Evolutionary conservation across 1,140 invertebrate genomes (phyloP), one percentile per base, ranked within the genome.

Genomic region (Rhynchophorus ferrugineus): DNA sequence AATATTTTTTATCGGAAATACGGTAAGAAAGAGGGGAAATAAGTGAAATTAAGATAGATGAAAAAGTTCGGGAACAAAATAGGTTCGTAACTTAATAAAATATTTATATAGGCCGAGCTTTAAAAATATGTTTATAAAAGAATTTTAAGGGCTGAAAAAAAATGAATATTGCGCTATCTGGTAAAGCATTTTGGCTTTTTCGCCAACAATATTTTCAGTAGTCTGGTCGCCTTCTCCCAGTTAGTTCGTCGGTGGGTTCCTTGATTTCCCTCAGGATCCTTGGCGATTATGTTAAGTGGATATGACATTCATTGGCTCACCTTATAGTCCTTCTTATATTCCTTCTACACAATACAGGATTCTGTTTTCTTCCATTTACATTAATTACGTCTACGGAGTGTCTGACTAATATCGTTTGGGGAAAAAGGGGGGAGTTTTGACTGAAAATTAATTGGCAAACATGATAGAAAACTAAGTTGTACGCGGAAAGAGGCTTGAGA

Each of bases 281-380:
- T 53, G 56, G 59, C 65, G 63, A 67, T 67, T 67, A 65, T 65
- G 63, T 65, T 67, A 65, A 67, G 63, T 64, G 63, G 65, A 65
- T 65, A 67, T 65, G 63, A 65, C 63, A 61, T 65, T 67, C 65
- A 61, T 65, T 63, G 62, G 57, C 56, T 59, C 56, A 54, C 45
- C 39, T 48, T 38, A 38, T 13, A 33, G 38, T 42, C n/a, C n/a
- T n/a, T 41, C 22, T 29, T 42, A 13, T 49, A 34, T 42, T 41
- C 37, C 37, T 36, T 13, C 37, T 49, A 38, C 37, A 21, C 35
- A 47, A 47, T 35, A 47, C 33, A n/a, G 20, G 45, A 17, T 47
- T 29, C 17, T 29, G 11, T 29, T 29, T 29, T 29, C 24, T 29
- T 29, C 11, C 24, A 29, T 29, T 29, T 29, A 11, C 24, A 29